phyloP scores from a whole-genome alignment of 2,113 vertebrate genomes.

The Cariama cristata region DNA sequence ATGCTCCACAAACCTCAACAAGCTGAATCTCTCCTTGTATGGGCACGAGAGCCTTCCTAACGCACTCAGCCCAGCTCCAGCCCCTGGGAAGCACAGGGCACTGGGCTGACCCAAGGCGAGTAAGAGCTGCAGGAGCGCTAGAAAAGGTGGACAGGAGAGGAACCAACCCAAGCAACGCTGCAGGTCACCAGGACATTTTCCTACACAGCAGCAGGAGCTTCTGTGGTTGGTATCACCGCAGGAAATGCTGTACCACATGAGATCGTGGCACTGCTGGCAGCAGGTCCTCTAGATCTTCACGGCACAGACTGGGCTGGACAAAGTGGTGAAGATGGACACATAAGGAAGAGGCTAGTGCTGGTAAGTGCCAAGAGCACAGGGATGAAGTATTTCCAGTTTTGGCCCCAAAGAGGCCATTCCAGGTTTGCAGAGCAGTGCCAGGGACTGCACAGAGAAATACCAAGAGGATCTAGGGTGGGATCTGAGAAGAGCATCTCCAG shows the following conservation, averaged over 20 bases:
- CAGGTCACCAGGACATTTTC: not conserved
- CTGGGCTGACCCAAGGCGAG: not conserved
- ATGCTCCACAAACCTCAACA: not conserved
- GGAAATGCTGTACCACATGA: accelerated
- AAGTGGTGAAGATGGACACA: accelerated
- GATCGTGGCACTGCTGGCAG: not conserved
- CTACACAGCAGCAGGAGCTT: not conserved
- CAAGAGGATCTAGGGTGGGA: not conserved
- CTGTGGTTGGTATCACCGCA: not conserved
- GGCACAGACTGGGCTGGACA: not conserved
- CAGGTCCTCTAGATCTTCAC: not conserved
- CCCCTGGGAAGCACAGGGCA: not conserved
- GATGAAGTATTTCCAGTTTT: not conserved
- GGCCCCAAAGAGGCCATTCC: not conserved
- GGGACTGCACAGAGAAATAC: not conserved
- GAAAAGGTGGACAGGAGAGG: not conserved
- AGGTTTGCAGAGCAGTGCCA: not conserved
- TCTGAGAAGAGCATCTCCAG: not conserved
- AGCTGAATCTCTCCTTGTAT: not conserved
- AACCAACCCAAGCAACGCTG: not conserved
- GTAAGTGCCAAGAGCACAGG: not conserved
- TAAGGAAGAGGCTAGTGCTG: not conserved
- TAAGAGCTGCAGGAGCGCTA: not conserved
- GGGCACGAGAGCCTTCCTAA: accelerated
- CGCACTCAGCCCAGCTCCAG: not conserved